phyloP scores from a whole-genome alignment of 2,888 invertebrate genomes.

The Willowsia nigromaculata region DNA sequence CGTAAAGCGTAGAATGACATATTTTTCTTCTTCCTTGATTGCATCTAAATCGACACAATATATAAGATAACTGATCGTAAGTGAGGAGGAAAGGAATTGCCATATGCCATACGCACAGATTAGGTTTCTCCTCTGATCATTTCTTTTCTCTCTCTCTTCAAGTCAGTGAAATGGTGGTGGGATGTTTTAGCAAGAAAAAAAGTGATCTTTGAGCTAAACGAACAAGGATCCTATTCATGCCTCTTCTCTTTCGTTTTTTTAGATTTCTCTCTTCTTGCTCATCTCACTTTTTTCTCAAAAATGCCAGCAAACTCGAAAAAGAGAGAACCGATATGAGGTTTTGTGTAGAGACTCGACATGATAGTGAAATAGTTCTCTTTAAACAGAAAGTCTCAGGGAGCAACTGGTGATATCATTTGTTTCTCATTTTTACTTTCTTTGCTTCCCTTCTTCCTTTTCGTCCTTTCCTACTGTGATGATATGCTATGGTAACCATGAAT shows the following conservation, averaged over 20 bases:
- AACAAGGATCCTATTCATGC: constrained; percentile 21
- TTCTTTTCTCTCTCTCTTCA: background rate
- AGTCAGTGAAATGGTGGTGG: background rate
- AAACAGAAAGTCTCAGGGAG: background rate
- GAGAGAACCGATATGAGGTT: background rate
- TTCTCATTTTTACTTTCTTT: background rate
- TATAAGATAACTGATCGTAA: background rate
- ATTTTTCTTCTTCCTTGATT: constrained; percentile 25
- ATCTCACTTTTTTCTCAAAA: background rate
- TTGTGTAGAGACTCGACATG: background rate
- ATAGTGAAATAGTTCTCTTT: background rate
- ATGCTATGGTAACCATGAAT: background rate
- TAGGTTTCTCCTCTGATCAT: too few relatives aligned
- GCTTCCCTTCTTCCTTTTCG: background rate
- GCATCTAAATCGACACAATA: constrained; percentile 22
- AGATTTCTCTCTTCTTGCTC: background rate
- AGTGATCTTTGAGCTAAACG: background rate
- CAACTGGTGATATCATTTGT: constrained; percentile 33
- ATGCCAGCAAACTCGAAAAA: background rate
- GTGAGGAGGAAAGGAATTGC: background rate
- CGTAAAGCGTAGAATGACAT: constrained; percentile 45
- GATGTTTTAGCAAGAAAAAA: background rate
- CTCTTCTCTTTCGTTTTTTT: background rate
- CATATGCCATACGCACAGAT: too few relatives aligned
- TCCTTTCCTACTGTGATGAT: background rate